Evolutionary conservation across 2,113 vertebrate species (phyloP).

Genomic region (Chaetodon auriga): DNA sequence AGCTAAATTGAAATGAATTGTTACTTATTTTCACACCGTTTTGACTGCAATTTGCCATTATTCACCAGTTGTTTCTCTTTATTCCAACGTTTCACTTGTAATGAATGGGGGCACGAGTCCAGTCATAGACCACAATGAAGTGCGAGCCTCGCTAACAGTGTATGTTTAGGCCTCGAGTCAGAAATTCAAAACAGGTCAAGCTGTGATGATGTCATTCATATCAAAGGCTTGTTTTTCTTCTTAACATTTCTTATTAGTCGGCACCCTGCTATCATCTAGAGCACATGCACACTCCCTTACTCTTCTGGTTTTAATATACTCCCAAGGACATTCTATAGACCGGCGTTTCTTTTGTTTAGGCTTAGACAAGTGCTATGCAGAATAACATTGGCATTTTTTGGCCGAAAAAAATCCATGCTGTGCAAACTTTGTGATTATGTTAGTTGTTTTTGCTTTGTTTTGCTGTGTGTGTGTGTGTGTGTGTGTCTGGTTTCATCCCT

Average conservation of each 20-base stretch:
- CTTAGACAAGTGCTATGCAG: too few species aligned
- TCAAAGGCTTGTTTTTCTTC: slow-evolving; percentile 66
- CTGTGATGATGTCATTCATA: slow-evolving; percentile 74
- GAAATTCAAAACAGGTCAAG: slow-evolving; percentile 65
- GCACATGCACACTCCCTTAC: slow-evolving; percentile 33
- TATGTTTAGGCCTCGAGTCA: slow-evolving; percentile 54
- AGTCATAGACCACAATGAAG: slow-evolving; percentile 53
- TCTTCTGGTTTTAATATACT: slow-evolving; percentile 6
- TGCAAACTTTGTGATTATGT: not conserved
- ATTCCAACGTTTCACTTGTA: slow-evolving; percentile 6
- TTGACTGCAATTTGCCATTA: slow-evolving; percentile 49
- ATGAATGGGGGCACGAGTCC: slow-evolving; percentile 43
- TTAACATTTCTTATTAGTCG: slow-evolving; percentile 32
- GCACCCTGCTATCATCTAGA: slow-evolving; percentile 35
- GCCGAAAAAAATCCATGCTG: not conserved
- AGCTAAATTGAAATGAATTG: slow-evolving; percentile 55
- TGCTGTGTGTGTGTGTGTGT: not conserved
- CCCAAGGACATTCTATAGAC: slow-evolving; percentile 7
- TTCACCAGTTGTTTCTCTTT: slow-evolving; percentile 35
- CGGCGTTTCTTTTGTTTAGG: not conserved
- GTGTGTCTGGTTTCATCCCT: not conserved
- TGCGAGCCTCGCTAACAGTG: slow-evolving; percentile 33
- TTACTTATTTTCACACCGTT: slow-evolving; percentile 45
- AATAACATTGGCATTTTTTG: not conserved
- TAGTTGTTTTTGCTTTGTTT: not conserved